Evolutionary conservation across 35 echinoderm and acorn worm genomes (phyloP).

Genomic region (Apostichopus japonicus): DNA sequence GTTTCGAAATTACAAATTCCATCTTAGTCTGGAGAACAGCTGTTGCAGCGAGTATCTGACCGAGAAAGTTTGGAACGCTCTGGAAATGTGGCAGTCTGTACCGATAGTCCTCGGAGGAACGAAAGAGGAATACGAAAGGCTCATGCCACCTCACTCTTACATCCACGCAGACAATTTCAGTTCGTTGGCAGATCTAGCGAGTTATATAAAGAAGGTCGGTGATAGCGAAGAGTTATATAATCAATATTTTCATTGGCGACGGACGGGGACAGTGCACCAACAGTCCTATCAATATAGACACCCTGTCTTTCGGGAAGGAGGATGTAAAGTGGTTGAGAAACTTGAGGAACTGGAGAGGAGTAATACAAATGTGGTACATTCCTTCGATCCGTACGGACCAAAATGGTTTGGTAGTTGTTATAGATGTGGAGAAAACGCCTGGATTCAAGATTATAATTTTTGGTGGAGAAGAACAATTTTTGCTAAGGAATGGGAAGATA

Average conservation of each 20-base stretch:
- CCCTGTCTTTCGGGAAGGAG: neutral
- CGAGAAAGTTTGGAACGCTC: constrained; percentile 25
- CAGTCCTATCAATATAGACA: neutral
- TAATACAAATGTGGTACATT: neutral
- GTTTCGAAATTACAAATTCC: constrained; percentile 22
- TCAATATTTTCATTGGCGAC: constrained; percentile 48
- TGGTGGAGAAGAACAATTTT: constrained; percentile 16
- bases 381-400: constrained; percentile 1
- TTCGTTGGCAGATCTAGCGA: constrained; percentile 16
- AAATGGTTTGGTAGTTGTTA: constrained; percentile 43
- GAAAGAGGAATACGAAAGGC: constrained; percentile 12
- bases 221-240: constrained; percentile 49
- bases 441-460: constrained; percentile 41
- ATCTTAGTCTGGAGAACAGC: constrained; percentile 17
- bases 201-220: constrained; percentile 41
- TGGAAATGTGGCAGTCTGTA: constrained; percentile 4
- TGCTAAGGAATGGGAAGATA: constrained; percentile 16
- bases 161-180: constrained; percentile 58
- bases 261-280: neutral
- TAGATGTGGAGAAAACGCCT: constrained; percentile 18
- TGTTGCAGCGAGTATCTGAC: constrained; percentile 20
- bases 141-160: constrained; percentile 28
- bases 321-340: constrained; percentile 2
- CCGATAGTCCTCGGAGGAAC: constrained; percentile 40
- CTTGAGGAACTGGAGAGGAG: neutral